A percentile compares a stretch with the other conserved stretches of the same genome.
Evolutionary conservation across 2,113 vertebrate genomes (phyloP).

Genomic region (Ivindomyrus marchei): DNA sequence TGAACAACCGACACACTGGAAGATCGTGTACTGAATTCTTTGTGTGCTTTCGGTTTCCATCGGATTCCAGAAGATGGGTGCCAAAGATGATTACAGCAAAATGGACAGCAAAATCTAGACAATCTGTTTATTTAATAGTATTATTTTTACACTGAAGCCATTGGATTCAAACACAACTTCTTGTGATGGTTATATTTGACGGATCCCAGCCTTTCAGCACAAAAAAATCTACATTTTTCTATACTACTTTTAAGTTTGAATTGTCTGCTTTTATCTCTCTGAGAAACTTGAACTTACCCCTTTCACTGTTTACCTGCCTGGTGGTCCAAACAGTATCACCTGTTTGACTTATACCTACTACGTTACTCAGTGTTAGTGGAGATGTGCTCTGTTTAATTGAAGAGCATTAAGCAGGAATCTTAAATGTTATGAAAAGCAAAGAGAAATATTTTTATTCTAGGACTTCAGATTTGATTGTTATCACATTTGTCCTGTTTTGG

Average conservation of each 20-base stretch:
- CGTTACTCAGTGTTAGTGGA: not conserved
- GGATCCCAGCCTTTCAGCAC: not conserved
- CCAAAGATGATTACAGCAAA: not conserved
- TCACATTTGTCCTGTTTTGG: not conserved
- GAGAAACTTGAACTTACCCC: not conserved
- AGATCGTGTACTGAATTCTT: constrained; percentile 72
- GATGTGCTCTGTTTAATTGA: not conserved
- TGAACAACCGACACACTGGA: constrained; percentile 96
- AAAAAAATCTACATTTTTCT: not conserved
- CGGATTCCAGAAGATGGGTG: not conserved
- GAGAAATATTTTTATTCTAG: not conserved
- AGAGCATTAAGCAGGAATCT: not conserved
- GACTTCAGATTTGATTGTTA: not conserved
- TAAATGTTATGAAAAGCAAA: not conserved
- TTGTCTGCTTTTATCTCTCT: not conserved
- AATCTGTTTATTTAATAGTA: not conserved
- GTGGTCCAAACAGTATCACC: not conserved
- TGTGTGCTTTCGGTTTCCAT: not conserved
- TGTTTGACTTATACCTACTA: not conserved
- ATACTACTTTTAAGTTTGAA: not conserved
- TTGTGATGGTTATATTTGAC: not conserved
- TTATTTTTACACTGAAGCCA: not conserved
- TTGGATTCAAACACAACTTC: not conserved
- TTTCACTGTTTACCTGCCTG: not conserved
- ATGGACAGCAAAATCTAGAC: not conserved